Percentiles rank a stretch among this genome's conserved stretches.
These are phyloP conservation scores for Haemorhous mexicanus DNA, from an alignment of 2,113 vertebrate species.

Conservation along the genomic window DNA sequence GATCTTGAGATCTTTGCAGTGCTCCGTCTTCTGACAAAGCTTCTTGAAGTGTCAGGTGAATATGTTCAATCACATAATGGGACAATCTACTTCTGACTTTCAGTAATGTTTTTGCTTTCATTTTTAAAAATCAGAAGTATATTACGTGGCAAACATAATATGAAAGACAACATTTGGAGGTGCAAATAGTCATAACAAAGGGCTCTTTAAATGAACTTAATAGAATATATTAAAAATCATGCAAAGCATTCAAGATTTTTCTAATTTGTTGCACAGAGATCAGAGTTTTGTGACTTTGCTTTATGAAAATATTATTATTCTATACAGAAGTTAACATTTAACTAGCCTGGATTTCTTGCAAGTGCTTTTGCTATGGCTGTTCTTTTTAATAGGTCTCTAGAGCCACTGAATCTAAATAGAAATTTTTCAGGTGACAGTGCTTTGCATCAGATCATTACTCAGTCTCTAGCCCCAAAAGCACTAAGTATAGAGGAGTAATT, in stretches of 20 bases:
- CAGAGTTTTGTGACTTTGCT: not conserved
- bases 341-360: not conserved
- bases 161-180: not conserved
- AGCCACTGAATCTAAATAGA: not conserved
- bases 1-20: not conserved
- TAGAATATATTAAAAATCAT: not conserved
- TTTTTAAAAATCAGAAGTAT: conserved; percentile 14
- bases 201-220: not conserved
- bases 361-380: not conserved
- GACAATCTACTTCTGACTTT: conserved; percentile 20
- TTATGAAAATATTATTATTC: not conserved
- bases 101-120: not conserved
- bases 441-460: not conserved
- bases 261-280: not conserved
- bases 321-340: not conserved
- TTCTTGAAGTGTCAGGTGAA: not conserved
- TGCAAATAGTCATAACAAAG: not conserved
- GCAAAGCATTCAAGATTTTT: not conserved
- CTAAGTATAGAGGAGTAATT: not conserved
- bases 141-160: not conserved
- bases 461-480: not conserved
- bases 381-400: not conserved
- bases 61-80: not conserved
- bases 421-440: not conserved
- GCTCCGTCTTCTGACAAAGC: not conserved